Base-by-base conservation (phyloP, 2,797 vertebrate species). In the Oryzias dopingdopingensis region DNA sequence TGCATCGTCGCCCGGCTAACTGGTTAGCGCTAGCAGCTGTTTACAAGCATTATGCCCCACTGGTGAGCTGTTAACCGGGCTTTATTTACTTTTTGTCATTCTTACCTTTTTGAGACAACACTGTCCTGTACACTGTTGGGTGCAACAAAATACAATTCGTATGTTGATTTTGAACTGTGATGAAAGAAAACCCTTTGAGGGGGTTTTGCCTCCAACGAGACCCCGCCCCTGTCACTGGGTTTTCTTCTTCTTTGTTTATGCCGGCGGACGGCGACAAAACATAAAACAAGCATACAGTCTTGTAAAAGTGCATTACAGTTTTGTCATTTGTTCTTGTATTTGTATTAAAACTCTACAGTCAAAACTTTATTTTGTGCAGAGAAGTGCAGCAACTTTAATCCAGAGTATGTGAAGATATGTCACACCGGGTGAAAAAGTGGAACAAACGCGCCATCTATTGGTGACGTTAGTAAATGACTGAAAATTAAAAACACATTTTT, bases 191-290 rank as follows among this genome's bases (percentile, higher is more conserved):
- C 32, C 48, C 59, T 72, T 71, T 63, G 46, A 55, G 62, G 51
- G 45, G n/a, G 44, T 78, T 87, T 82, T 80, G 79, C 78, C 77
- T 83, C 80, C 75, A 75, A 77, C 52, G 18, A 79, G 81, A 37
- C 81, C 80, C 89, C 90, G 83, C 89, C 91, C 86, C 87, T 78
- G 63, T 49, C 50, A 24, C 52, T 37, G 65, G 44, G 40, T 7
- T 49, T 83, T 84, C 80, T 61, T 67, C 54, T 61, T 40, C 14
- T 56, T 49, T 20, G 41, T 44, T 37, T 20, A 14, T 15, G 5
- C 17, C 17, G 44, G 22, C 14, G 8, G 17, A 18, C 17, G n/a
- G 14, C 6, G 42, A 23, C n/a, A 42, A 42, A 12, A 12, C 32
- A 13, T 3, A 37, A 37, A 37, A 37, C 10, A 37, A 37, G 32